phyloP scores from a whole-genome alignment of 1,140 invertebrate genomes.

The Drosophila punjabiensis region DNA sequence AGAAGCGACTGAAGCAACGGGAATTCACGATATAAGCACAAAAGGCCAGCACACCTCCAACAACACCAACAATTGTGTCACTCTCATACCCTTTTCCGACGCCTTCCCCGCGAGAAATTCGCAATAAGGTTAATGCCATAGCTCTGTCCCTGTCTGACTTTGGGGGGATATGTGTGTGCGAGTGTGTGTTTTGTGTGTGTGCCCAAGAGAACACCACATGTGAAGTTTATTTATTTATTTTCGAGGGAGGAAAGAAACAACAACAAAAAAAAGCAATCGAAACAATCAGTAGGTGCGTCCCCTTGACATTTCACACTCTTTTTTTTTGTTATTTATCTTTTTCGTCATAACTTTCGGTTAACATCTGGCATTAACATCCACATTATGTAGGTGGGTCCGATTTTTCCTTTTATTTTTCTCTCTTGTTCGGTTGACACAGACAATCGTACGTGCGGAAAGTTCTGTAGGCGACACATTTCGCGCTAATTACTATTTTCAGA shows the following conservation, averaged over 20 bases:
- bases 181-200: slow-evolving; percentile 4
- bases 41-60: slow-evolving; percentile 22
- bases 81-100: slow-evolving; percentile 3
- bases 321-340: slow-evolving; percentile 4
- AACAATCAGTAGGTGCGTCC: slow-evolving; percentile 13
- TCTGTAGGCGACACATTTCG: slow-evolving; percentile 21
- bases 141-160: slow-evolving; percentile 30
- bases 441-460: background rate
- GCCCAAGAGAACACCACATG: slow-evolving; percentile 13
- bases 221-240: slow-evolving; percentile 9
- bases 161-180: background rate
- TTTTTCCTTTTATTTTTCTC: background rate
- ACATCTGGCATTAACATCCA: slow-evolving; percentile 21
- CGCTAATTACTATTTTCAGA: slow-evolving; percentile 28
- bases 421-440: slow-evolving; percentile 10
- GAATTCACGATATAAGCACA: slow-evolving; percentile 7
- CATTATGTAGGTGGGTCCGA: slow-evolving; percentile 19
- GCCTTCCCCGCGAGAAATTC: slow-evolving; percentile 19
- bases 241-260: background rate
- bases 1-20: slow-evolving; percentile 22
- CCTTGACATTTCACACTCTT: slow-evolving; percentile 21
- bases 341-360: slow-evolving; percentile 26
- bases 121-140: slow-evolving; percentile 42
- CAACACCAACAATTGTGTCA: slow-evolving; percentile 50
- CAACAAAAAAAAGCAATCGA: slow-evolving; percentile 15